Evolutionary conservation across 2,888 invertebrate genomes (phyloP).

Genomic region (Ferrisia virgata): DNA sequence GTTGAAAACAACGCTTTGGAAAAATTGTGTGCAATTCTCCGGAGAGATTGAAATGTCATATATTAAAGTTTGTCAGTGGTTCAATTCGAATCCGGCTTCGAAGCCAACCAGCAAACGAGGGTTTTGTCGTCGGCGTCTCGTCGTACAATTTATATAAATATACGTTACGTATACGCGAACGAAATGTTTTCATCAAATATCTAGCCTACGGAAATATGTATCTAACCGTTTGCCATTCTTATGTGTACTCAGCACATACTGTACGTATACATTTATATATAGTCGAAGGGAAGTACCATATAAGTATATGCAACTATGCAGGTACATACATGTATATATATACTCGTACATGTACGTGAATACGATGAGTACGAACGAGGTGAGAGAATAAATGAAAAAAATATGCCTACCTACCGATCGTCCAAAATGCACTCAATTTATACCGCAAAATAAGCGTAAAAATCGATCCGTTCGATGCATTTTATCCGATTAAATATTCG

Average conservation of each 20-base stretch:
- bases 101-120: neutral
- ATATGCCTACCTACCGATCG: neutral
- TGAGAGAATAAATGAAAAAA: neutral
- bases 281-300: too few relatives aligned
- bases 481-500: neutral
- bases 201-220: neutral
- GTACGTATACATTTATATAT: too few relatives aligned
- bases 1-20: neutral
- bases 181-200: constrained; percentile 4
- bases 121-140: neutral
- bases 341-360: too few relatives aligned
- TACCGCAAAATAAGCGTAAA: neutral
- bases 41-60: constrained; percentile 28
- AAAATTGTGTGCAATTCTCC: constrained; percentile 18
- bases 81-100: neutral
- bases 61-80: constrained; percentile 12
- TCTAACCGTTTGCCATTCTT: neutral
- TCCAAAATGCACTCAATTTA: neutral
- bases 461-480: neutral
- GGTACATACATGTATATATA: too few relatives aligned
- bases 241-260: too few relatives aligned
- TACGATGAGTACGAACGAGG: neutral
- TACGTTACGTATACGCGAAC: neutral
- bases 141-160: neutral
- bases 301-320: too few relatives aligned